phyloP scores from a whole-genome alignment of 2,113 vertebrate species.

The Chlamydotis undulata region DNA sequence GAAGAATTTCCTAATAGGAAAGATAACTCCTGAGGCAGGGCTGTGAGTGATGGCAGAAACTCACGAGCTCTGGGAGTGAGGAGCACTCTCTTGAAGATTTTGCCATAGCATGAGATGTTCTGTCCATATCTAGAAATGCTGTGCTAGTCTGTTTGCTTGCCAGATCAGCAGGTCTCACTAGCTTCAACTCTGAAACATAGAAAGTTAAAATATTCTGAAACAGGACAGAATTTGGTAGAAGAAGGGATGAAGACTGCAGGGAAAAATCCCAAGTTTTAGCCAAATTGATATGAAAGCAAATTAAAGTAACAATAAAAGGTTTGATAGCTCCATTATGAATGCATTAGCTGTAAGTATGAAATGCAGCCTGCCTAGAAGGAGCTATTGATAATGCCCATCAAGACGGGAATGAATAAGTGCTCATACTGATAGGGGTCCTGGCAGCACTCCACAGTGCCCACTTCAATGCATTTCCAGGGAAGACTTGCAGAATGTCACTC shows the following conservation, averaged over 20 bases:
- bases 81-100: not conserved
- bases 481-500: not conserved
- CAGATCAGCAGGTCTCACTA: not conserved
- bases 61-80: not conserved
- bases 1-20: not conserved
- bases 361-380: not conserved
- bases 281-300: not conserved
- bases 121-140: not conserved
- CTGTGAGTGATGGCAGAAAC: not conserved
- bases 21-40: not conserved
- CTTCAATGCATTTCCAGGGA: not conserved
- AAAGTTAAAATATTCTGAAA: not conserved
- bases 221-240: not conserved
- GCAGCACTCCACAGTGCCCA: not conserved
- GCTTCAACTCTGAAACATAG: not conserved
- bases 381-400: not conserved
- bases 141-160: not conserved
- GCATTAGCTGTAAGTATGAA: not conserved
- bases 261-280: not conserved
- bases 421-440: not conserved
- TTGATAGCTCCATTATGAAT: not conserved
- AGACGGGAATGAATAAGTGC: not conserved
- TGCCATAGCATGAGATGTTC: not conserved
- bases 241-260: not conserved
- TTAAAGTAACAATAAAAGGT: not conserved